Percentiles rank a stretch among this genome's conserved stretches.
These are phyloP conservation scores for Drosophila cyrtoloma DNA, from an alignment of 2,888 invertebrate genomes.

Conservation along the genomic window DNA sequence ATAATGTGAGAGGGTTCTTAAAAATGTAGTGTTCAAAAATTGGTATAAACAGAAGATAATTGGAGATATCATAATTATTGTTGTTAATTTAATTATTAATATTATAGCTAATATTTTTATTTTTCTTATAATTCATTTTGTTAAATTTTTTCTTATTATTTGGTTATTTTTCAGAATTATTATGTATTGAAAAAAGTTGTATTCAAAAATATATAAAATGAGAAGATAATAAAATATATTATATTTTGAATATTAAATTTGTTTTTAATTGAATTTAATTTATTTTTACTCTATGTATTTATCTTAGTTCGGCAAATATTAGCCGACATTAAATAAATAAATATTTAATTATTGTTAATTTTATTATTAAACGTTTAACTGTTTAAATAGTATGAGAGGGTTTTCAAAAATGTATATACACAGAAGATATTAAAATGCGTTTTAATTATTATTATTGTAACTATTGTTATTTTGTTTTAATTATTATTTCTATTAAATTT, in stretches of 20 bases:
- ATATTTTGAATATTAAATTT: not conserved
- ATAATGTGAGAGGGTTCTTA: not conserved
- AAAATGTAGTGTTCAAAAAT: not conserved
- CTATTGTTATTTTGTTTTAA: not conserved
- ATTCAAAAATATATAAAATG: not conserved
- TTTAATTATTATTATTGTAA: too few species aligned
- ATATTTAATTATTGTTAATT: not conserved
- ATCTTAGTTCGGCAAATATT: not conserved
- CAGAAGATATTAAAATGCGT: not conserved
- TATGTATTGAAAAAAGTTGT: not conserved
- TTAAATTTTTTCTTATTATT: not conserved
- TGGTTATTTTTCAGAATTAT: not conserved
- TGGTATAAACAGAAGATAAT: not conserved
- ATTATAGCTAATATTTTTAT: not conserved
- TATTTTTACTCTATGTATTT: not conserved
- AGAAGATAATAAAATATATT: not conserved
- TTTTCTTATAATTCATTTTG: not conserved
- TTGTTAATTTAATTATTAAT: not conserved
- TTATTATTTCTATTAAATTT: not conserved
- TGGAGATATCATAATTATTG: not conserved
- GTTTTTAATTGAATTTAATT: not conserved
- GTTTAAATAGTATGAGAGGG: not conserved
- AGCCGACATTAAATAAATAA: not conserved
- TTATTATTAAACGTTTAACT: not conserved
- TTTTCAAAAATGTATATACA: not conserved